Percentiles rank a stretch among this genome's conserved stretches.
Evolutionary conservation across 2,113 vertebrate species (phyloP).

Genomic region (Synodontis membranacea): DNA sequence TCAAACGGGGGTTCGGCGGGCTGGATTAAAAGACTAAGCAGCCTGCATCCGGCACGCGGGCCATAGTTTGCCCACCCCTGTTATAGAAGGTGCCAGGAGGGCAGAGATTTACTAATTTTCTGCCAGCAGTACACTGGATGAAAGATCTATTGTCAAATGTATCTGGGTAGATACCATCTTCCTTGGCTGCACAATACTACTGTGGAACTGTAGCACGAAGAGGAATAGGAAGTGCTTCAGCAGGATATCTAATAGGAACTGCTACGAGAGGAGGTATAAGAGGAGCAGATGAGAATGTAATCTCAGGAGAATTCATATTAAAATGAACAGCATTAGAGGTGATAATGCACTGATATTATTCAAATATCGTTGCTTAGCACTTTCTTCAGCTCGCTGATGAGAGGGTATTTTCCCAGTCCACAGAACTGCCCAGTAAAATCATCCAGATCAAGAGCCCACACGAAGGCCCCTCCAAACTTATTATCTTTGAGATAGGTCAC

Average conservation of each 20-base stretch:
- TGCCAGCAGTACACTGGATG: slow-evolving; percentile 60
- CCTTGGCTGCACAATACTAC: slow-evolving; percentile 60
- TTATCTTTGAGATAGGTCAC: slow-evolving; percentile 71
- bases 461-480: slow-evolving; percentile 75
- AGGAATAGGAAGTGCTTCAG: background rate
- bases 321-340: background rate
- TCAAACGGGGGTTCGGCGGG: no score
- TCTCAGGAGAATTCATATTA: background rate
- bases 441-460: slow-evolving; percentile 80
- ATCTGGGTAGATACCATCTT: slow-evolving; percentile 60
- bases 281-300: background rate
- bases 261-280: background rate
- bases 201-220: background rate
- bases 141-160: slow-evolving; percentile 47
- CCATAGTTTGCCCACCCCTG: slow-evolving; percentile 55
- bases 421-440: slow-evolving; percentile 78
- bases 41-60: no score
- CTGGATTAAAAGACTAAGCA: no score
- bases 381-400: slow-evolving; percentile 69
- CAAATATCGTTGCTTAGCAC: slow-evolving; percentile 62
- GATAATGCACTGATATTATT: background rate
- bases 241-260: background rate
- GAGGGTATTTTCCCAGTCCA: slow-evolving; percentile 70
- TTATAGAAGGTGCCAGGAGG: slow-evolving; percentile 54
- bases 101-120: slow-evolving; percentile 55